Conservation (phyloP, 1,140 invertebrate species). For the Copidosoma floridanum region DNA sequence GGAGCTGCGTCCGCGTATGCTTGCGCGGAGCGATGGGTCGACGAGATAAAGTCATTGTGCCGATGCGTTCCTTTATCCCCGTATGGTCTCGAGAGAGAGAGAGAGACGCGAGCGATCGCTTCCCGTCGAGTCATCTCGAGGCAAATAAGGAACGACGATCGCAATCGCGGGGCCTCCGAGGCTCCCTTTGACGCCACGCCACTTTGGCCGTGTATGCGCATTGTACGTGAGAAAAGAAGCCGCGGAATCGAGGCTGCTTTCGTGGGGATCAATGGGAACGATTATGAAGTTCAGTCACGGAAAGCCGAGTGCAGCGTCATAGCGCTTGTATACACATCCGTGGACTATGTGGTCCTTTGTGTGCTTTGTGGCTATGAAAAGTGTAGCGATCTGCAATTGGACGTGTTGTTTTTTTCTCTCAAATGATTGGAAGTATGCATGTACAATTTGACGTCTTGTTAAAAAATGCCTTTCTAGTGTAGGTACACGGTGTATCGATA, state of each 20-base stretch:
- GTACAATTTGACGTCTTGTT: too few relatives aligned
- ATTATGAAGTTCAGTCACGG: neutral
- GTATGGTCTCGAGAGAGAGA: too few relatives aligned
- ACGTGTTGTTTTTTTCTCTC: too few relatives aligned
- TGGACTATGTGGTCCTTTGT: too few relatives aligned
- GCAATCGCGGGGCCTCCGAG: neutral
- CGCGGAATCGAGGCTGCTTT: slow-evolving; percentile 1
- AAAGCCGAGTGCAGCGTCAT: neutral
- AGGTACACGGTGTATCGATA: too few relatives aligned
- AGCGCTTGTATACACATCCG: too few relatives aligned
- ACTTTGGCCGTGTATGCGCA: neutral
- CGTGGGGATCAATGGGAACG: neutral
- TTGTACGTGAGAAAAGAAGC: neutral
- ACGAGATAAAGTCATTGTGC: slow-evolving; percentile 10
- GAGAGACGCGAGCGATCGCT: neutral
- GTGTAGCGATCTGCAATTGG: neutral
- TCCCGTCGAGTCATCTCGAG: slow-evolving; percentile 10
- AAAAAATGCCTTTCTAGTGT: too few relatives aligned
- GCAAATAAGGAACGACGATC: neutral
- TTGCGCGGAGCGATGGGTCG: neutral
- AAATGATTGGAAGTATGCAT: too few relatives aligned
- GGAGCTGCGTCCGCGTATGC: too few relatives aligned
- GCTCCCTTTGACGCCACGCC: neutral
- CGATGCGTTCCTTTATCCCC: neutral
- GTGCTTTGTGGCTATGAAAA: too few relatives aligned